Evolutionary conservation across 1,140 invertebrate genomes (phyloP).

Genomic region (Calliphora vicina): DNA sequence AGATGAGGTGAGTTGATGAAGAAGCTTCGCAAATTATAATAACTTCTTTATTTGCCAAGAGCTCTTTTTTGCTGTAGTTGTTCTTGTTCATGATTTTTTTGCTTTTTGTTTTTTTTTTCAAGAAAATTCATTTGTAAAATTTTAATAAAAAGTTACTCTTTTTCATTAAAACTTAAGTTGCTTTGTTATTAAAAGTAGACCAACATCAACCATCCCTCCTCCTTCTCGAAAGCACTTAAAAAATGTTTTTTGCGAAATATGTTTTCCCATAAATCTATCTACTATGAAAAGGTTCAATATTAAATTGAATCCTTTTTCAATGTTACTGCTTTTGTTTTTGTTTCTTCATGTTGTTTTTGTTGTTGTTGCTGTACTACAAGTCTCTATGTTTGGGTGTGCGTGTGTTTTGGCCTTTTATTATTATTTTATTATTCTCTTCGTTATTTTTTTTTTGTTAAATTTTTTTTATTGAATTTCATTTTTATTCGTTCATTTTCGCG

Average conservation of each 20-base stretch:
- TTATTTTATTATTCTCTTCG: neutral
- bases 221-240: neutral
- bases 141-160: neutral
- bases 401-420: neutral
- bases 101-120: neutral
- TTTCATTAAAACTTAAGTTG: neutral
- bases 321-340: neutral
- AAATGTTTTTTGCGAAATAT: neutral
- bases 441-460: neutral
- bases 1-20: neutral
- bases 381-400: neutral
- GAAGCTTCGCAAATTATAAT: neutral
- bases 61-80: neutral
- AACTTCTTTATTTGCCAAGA: slow-evolving; percentile 8
- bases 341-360: neutral
- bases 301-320: neutral
- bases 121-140: slow-evolving; percentile 2
- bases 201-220: neutral
- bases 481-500: neutral
- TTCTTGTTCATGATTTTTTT: neutral
- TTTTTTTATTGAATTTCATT: neutral
- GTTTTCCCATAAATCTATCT: slow-evolving; percentile 13
- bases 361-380: neutral
- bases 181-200: slow-evolving; percentile 8
- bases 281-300: neutral